Base-by-base conservation (phyloP, 1,140 invertebrate genomes). In the Drosophila bocki region DNA sequence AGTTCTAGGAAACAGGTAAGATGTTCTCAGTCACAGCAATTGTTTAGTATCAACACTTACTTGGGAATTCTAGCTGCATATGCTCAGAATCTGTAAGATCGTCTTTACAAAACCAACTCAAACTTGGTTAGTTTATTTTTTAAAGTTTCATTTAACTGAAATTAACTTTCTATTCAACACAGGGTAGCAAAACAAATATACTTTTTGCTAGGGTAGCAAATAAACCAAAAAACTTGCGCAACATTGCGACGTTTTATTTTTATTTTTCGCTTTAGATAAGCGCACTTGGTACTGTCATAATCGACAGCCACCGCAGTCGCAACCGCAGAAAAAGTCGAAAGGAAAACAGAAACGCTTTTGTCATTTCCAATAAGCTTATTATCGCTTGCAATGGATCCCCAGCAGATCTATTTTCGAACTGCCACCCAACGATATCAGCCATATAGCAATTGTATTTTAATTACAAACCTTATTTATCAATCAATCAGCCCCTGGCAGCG, bases 251-350 rank as follows among this genome's bases (percentile, higher is more conserved):
- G 53, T 69, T 62, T 50, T 56, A 13, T 60, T 71, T 57, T 15
- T 72, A 17, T 71, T 75, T 54, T 54, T 47, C 44, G 48, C 53
- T 81, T 75, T 75, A 85, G 75, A 87, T 86, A 82, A 86, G 67
- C 78, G 44, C 64, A 68, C 64, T 19, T 33, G 29, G 56, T 50
- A 45, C 54, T 65, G 67, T 63, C 67, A 72, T 50, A 76, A 82
- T 69, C 53, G 67, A 76, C 65, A 32, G 47, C 56, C 54, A 19
- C 56, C 62, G 64, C 29, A 54, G 15, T 32, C 50, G 53, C 53
- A 56, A 39, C 51, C 33, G 51, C 51, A 56, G 53, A 39, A 37
- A 56, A 56, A 56, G 53, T 56, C 33, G 13, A 58, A 44, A 33
- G 41, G 41, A 44, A 35, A 32, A 35, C 45, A 33, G n/a, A 47